These are phyloP conservation scores for Luperina testacea DNA, from an alignment of 2,888 invertebrate species.

Conservation along the genomic window DNA sequence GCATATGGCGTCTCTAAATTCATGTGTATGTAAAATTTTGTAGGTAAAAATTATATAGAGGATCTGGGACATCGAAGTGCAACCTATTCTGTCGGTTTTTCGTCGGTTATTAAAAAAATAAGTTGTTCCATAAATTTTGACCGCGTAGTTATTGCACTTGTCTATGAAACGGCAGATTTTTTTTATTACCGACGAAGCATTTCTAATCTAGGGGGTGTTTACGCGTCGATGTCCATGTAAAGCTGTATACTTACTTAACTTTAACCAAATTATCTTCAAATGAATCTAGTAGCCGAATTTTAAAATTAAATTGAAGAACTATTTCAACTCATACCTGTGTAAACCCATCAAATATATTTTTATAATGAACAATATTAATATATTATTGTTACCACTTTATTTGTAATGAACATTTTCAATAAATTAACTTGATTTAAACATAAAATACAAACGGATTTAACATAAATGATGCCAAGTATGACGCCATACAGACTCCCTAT, in stretches of 20 bases:
- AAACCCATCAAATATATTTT: conserved; percentile 5
- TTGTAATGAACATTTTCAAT: conserved; percentile 25
- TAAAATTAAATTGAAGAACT: not conserved
- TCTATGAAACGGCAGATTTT: too few relatives aligned
- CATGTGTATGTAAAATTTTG: not conserved
- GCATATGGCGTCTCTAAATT: too few relatives aligned
- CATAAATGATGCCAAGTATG: conserved; percentile 30
- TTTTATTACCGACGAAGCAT: too few relatives aligned
- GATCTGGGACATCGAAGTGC: too few relatives aligned
- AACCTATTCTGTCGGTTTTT: too few relatives aligned
- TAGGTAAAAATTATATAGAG: not conserved
- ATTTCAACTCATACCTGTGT: not conserved
- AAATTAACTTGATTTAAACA: conserved; percentile 36
- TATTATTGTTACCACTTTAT: not conserved
- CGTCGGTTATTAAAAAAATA: too few relatives aligned
- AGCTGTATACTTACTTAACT: not conserved
- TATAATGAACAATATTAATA: not conserved
- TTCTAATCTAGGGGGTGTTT: too few relatives aligned
- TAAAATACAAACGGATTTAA: conserved; percentile 47
- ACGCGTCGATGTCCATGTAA: too few relatives aligned
- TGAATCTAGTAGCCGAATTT: not conserved
- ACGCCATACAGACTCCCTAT: conserved; percentile 45
- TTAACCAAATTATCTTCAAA: not conserved
- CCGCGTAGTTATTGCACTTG: too few relatives aligned
- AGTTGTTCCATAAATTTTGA: not conserved